A percentile compares a stretch with the other conserved stretches of the same genome.
These are phyloP conservation scores for Synergus itoensis DNA, from an alignment of 2,888 invertebrate genomes.

Conservation along the genomic window DNA sequence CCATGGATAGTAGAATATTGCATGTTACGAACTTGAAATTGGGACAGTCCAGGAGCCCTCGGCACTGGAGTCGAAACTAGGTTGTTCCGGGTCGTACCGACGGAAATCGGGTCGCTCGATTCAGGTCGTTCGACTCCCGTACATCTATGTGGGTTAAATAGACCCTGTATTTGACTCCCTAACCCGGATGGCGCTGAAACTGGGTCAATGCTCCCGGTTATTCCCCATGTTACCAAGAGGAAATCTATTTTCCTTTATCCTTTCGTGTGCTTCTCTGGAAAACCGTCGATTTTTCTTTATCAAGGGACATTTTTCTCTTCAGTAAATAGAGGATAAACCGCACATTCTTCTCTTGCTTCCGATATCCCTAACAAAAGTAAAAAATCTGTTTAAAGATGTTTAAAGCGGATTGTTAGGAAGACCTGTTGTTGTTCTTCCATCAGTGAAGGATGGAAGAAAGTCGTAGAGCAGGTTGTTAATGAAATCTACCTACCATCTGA, in stretches of 20 bases:
- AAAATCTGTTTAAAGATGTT: not conserved
- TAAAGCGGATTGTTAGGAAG: not conserved
- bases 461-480: not conserved
- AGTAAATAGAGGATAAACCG: not conserved
- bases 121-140: conserved; percentile 66
- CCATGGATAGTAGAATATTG: conserved; percentile 15
- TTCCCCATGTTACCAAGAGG: conserved; percentile 46
- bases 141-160: conserved; percentile 57
- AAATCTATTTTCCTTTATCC: conserved; percentile 10
- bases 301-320: not conserved
- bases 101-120: conserved; percentile 75
- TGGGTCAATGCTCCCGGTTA: conserved; percentile 70
- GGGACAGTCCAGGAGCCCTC: conserved; percentile 34
- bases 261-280: not conserved
- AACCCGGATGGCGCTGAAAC: conserved; percentile 68
- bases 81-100: conserved; percentile 69
- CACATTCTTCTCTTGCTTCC: not conserved
- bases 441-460: not conserved
- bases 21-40: conserved; percentile 27
- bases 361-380: not conserved
- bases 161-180: conserved; percentile 67
- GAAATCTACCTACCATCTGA: not conserved
- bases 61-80: conserved; percentile 60
- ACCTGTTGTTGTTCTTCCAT: no score
- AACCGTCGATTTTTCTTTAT: not conserved